phyloP scores from a whole-genome alignment of 1,140 invertebrate species.

The Heliothis virescens region DNA sequence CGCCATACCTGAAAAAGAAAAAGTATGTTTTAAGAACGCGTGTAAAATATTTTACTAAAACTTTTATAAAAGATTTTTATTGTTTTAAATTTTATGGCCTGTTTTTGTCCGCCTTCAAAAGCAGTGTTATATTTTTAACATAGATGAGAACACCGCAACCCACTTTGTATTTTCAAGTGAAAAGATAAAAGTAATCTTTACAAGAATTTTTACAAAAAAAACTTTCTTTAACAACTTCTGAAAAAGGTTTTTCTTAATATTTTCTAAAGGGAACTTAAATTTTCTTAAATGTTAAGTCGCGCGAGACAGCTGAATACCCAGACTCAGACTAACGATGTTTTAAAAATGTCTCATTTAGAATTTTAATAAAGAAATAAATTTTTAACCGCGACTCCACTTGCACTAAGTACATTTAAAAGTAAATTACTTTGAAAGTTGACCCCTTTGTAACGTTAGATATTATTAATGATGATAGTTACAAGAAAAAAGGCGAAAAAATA shows the following conservation, averaged over 20 bases:
- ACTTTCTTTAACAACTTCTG: constrained; percentile 6
- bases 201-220: constrained; percentile 5
- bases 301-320: constrained; percentile 4
- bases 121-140: not conserved
- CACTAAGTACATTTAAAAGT: too few relatives aligned
- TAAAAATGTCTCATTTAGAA: constrained; percentile 27
- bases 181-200: not conserved
- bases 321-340: constrained; percentile 16
- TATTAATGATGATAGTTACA: too few relatives aligned
- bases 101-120: not conserved
- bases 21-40: too few relatives aligned
- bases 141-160: not conserved
- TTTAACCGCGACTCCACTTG: not conserved
- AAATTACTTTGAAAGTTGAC: too few relatives aligned
- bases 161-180: constrained; percentile 17
- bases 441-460: too few relatives aligned
- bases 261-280: constrained; percentile 10
- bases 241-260: constrained; percentile 25
- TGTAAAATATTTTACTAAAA: too few relatives aligned
- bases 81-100: too few relatives aligned
- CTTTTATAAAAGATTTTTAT: too few relatives aligned
- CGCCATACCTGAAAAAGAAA: too few relatives aligned
- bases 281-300: constrained; percentile 35
- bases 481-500: too few relatives aligned
- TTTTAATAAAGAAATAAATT: constrained; percentile 18